Conservation (phyloP, 2,113 vertebrate species). For the Anser cygnoides region DNA sequence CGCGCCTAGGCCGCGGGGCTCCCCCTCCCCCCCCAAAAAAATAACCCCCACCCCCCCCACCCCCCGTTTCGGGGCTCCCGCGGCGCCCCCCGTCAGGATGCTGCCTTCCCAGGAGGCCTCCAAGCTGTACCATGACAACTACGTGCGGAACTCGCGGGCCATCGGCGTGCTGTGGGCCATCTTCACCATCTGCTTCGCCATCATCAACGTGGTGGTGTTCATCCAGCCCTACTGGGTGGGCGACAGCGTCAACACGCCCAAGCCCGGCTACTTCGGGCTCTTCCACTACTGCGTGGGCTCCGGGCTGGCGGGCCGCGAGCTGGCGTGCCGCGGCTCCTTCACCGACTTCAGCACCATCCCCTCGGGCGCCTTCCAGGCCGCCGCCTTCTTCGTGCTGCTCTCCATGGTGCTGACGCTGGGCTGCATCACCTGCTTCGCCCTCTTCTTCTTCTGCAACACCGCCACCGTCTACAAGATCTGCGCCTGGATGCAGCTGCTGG, state of each 20-base stretch:
- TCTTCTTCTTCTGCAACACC: slow-evolving; percentile 99
- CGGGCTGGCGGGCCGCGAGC: slow-evolving; percentile 88
- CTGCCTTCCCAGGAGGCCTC: slow-evolving; percentile 96
- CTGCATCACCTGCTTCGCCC: slow-evolving; percentile 95
- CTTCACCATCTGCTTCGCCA: slow-evolving; percentile 98
- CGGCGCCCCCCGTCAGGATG: slow-evolving; percentile 75
- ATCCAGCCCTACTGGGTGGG: slow-evolving; percentile 98
- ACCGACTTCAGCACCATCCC: slow-evolving; percentile 95
- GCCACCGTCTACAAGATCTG: slow-evolving; percentile 98
- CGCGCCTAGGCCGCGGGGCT: neutral
- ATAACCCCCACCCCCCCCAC: too few species aligned
- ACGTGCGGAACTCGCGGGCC: slow-evolving; percentile 92
- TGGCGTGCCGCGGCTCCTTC: slow-evolving; percentile 93
- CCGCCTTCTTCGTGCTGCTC: slow-evolving; percentile 94
- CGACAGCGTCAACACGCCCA: slow-evolving; percentile 94
- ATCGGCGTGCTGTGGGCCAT: slow-evolving; percentile 97
- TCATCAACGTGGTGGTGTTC: slow-evolving; percentile 97
- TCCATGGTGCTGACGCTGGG: slow-evolving; percentile 97
- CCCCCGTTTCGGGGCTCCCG: too few species aligned
- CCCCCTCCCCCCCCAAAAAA: too few species aligned
- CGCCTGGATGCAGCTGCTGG: slow-evolving; percentile 98
- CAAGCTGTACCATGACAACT: slow-evolving; percentile 96
- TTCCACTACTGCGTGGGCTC: slow-evolving; percentile 95
- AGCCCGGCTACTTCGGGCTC: slow-evolving; percentile 94
- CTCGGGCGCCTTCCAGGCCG: slow-evolving; percentile 93